Conservation (phyloP, 2,888 invertebrate genomes). For the Diarsia dahlii region DNA sequence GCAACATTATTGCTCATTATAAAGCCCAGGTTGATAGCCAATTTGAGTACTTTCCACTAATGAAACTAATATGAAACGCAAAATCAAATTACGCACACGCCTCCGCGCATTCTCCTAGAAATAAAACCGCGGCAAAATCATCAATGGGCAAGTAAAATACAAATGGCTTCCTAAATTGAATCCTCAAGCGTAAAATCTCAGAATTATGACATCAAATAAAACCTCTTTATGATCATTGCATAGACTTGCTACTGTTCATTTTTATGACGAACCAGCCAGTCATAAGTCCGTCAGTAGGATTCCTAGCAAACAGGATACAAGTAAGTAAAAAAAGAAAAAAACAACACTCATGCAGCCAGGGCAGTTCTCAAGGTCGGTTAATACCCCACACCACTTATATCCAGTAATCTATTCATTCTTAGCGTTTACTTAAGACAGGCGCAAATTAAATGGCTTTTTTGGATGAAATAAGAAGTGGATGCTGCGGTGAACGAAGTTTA, state of each 20-base stretch:
- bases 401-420: constrained; percentile 68
- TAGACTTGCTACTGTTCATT: constrained; percentile 15
- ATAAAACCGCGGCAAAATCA: constrained; percentile 6
- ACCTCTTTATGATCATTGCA: constrained; percentile 14
- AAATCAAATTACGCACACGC: not conserved
- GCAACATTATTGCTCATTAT: too few relatives aligned
- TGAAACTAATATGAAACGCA: not conserved
- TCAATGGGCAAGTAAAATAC: constrained; percentile 1
- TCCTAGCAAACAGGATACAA: constrained; percentile 57
- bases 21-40: not conserved
- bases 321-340: constrained; percentile 52
- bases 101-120: not conserved
- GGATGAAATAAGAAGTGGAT: constrained; percentile 37
- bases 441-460: constrained; percentile 56
- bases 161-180: constrained; percentile 13
- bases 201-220: constrained; percentile 26
- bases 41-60: not conserved
- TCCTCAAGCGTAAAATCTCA: not conserved
- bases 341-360: constrained; percentile 42
- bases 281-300: constrained; percentile 52
- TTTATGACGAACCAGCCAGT: constrained; percentile 30
- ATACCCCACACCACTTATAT: constrained; percentile 66
- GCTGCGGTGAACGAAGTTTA: constrained; percentile 37
- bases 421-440: constrained; percentile 62
- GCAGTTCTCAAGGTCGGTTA: constrained; percentile 70